Evolutionary conservation across 2,888 invertebrate genomes (phyloP), one percentile per base, ranked within the genome.

Genomic region (Mimachlamys varia): DNA sequence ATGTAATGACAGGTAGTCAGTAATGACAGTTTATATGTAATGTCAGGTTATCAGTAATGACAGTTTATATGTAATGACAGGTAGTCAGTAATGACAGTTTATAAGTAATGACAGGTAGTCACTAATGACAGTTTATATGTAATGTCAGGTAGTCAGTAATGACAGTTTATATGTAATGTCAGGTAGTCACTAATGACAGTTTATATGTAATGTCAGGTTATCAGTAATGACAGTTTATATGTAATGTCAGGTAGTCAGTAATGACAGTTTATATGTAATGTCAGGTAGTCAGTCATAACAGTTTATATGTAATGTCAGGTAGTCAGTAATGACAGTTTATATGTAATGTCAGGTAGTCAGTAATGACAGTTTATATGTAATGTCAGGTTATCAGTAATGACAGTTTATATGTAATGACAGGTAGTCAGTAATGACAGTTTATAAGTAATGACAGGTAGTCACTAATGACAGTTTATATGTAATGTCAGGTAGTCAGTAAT

Each of bases 41-140:
- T 58, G 58, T n/a, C 58, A 58, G 58, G 58, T 58, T 22, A 3
- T 58, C 58, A 19, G 3, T 0, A 44, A 58, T 22, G 7, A 22
- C 15, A 58, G 58, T 58, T 58, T 58, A 58, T 58, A 17, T 58
- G 58, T 58, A 58, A 58, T 58, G 58, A 58, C 58, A 58, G 44
- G 44, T 44, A 7, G 44, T 58, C 58, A 22, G 22, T n/a, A 22
- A 22, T n/a, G 7, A 58, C 58, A 58, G 22, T 58, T 58, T 58
- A 58, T 58, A 17, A n/a, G 58, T 58, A 58, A 58, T 58, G 58
- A 58, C 58, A 58, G 58, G 58, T 58, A n/a, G 22, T 58, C 58
- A 19, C 22, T 19, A 5, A 58, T 22, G 7, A 22, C 15, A 58
- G 58, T 58, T 58, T 58, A 58, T 58, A 17, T 58, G 58, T 58